Base-by-base conservation (phyloP, 2,113 vertebrate species). In the Orientallactaga bullata region DNA sequence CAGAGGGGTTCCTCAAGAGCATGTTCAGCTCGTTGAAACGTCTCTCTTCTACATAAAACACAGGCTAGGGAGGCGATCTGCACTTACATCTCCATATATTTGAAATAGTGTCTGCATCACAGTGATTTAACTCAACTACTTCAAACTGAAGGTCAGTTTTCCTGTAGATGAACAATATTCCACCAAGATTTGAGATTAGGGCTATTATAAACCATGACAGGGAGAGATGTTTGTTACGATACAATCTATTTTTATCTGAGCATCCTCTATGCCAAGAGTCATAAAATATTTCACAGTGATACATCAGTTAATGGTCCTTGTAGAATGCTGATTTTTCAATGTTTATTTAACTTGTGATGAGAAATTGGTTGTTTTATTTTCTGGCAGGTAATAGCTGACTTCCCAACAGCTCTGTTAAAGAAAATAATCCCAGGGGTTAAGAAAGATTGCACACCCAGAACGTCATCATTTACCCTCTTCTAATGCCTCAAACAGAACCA, bases 21-120 rank as follows among this genome's bases (percentile, higher is more conserved):
- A 96, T 95, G 79, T 90, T 90, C 96, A 93, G 78, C 88, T 94
- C 97, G 96, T 39, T 79, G 96, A 97, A 96, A 97, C 84, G 83
- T 94, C 90, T 77, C 94, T 96, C 95, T 96, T 95, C 51, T 92
- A 95, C 96, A 96, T 94, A 77, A 93, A 96, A 97, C 88, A 97
- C 89, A 85, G 92, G 96, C 95, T 88, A 85, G 93, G 96, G 94
- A 97, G 88, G 82, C 95, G 94, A 93, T 94, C 83, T 15, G 61
- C 81, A 69, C 88, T 28, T 51, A 24, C 86, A 76, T 89, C 82
- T 93, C 78, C 51, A 84, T 92, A 94, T 95, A 95, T 96, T 89
- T 94, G 94, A 96, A 83, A 71, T 92, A 83, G 72, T 95, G 85
- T 84, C 93, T 93, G 89, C 13, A 3, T 97, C 92, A 90, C 42